Percentiles rank a stretch among this genome's conserved stretches.
Evolutionary conservation across 92 coral and sea anemone species (phyloP).

Genomic region (Actinostola sp.): DNA sequence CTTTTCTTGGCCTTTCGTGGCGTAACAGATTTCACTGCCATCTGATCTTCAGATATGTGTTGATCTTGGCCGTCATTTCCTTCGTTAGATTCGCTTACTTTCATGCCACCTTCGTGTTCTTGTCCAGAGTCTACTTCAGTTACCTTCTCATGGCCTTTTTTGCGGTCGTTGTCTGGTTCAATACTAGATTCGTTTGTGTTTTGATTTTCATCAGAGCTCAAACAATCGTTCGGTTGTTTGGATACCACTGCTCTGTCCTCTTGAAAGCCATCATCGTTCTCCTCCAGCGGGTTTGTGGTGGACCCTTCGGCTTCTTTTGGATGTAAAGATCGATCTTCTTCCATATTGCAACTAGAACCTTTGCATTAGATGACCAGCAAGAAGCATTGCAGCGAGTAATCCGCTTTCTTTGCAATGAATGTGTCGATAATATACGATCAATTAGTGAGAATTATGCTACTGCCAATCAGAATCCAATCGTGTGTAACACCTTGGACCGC

Average conservation of each 20-base stretch:
- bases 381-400: conserved; percentile 22
- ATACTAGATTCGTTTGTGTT: conserved; percentile 1
- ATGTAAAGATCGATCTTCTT: not conserved
- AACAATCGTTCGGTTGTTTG: conserved; percentile 19
- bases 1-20: conserved; percentile 73
- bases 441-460: conserved; percentile 42
- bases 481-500: conserved; percentile 10
- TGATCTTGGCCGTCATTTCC: conserved; percentile 1
- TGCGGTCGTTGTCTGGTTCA: conserved; percentile 14
- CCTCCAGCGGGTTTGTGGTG: not conserved
- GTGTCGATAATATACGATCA: conserved; percentile 30
- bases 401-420: conserved; percentile 35
- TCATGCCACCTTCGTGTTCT: conserved; percentile 1
- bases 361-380: not conserved
- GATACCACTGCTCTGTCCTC: not conserved
- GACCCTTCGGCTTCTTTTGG: not conserved
- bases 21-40: conserved; percentile 46
- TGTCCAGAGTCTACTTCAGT: not conserved
- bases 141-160: conserved; percentile 1
- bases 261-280: not conserved
- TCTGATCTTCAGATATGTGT: not conserved
- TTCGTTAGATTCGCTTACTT: conserved; percentile 5
- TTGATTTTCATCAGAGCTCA: conserved; percentile 20
- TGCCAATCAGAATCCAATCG: conserved; percentile 46
- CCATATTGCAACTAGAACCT: conserved; percentile 6